Percentiles rank a stretch among this genome's conserved stretches.
These are phyloP conservation scores for Trachelus stipa DNA, from an alignment of 2,888 invertebrate species.

Conservation along the genomic window DNA sequence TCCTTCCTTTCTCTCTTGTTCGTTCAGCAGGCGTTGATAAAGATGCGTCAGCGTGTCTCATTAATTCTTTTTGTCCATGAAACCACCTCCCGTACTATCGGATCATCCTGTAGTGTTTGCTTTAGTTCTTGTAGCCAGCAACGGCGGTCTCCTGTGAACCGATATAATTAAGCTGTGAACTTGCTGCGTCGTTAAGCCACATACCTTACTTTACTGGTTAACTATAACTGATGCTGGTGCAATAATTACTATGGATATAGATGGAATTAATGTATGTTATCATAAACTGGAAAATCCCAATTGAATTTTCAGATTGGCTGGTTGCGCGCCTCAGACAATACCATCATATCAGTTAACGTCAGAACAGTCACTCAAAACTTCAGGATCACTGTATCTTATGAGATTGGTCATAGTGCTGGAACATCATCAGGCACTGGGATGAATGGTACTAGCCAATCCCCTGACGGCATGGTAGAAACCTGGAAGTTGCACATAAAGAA, in stretches of 20 bases:
- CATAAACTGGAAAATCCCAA: neutral
- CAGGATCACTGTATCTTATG: slow-evolving; percentile 84
- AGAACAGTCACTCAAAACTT: slow-evolving; percentile 87
- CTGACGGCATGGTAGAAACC: slow-evolving; percentile 83
- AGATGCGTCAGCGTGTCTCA: slow-evolving; percentile 9
- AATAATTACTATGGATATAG: neutral
- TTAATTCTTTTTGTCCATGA: slow-evolving; percentile 5
- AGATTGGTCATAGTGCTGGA: slow-evolving; percentile 68
- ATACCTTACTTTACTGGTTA: neutral
- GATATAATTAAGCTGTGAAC: neutral
- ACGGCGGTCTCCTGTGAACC: neutral
- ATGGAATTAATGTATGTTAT: neutral
- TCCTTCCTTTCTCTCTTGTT: slow-evolving; percentile 1
- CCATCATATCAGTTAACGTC: slow-evolving; percentile 87
- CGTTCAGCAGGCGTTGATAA: slow-evolving; percentile 3
- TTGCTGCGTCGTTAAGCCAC: neutral
- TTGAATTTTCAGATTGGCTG: slow-evolving; percentile 77
- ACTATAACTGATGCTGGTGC: neutral
- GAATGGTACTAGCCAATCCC: slow-evolving; percentile 82
- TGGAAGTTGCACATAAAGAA: slow-evolving; percentile 90
- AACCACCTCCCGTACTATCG: neutral
- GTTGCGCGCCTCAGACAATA: slow-evolving; percentile 90
- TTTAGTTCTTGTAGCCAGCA: neutral
- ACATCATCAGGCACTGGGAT: slow-evolving; percentile 69
- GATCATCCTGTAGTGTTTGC: neutral